Evolutionary conservation across 64 coral and sea anemone species (phyloP), one percentile per base, ranked within the genome.

Genomic region (Dendronephthya gigantea): DNA sequence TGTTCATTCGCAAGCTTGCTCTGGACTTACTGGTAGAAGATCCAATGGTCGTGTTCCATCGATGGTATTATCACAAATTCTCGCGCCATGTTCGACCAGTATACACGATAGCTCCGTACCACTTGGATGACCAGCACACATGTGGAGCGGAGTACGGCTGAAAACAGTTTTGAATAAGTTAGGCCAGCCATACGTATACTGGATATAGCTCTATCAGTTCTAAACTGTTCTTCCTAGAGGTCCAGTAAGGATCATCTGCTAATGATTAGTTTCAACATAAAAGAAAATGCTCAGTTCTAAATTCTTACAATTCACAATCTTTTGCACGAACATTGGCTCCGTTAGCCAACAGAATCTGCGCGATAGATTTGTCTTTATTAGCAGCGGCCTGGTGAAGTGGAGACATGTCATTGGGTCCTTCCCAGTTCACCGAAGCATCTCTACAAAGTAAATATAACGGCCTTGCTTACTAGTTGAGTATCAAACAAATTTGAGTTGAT

Each of bases 391-490:
- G 85, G 82, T 97, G 94, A 0, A 97, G 68, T 65, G 94, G 94
- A 11, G 94, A 93, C 72, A 91, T 92, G 68, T 97, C 94, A 35
- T 97, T 92, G 23, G 94, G 94, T 5, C 94, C 94, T 50, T 97
- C 94, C 94, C 94, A 97, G 70, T 93, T 97, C 52, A 97, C 92
- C 50, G 93, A 89, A 52, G 94, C 94, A 48, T 87, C 94, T 33
- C 94, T 97, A 62, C 5, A 45, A 45, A 11, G 11, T 45, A 45
- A 45, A n/a, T n/a, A n/a, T n/a, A n/a, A n/a, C n/a, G n/a, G n/a
- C n/a, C n/a, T n/a, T n/a, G n/a, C n/a, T n/a, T n/a, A n/a, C n/a
- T n/a, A n/a, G n/a, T n/a, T n/a, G n/a, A n/a, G n/a, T n/a, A n/a
- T n/a, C n/a, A n/a, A n/a, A n/a, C n/a, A n/a, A n/a, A n/a, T n/a